Conservation (phyloP, 23 tunicate genomes). For the Ascidia mentula region DNA sequence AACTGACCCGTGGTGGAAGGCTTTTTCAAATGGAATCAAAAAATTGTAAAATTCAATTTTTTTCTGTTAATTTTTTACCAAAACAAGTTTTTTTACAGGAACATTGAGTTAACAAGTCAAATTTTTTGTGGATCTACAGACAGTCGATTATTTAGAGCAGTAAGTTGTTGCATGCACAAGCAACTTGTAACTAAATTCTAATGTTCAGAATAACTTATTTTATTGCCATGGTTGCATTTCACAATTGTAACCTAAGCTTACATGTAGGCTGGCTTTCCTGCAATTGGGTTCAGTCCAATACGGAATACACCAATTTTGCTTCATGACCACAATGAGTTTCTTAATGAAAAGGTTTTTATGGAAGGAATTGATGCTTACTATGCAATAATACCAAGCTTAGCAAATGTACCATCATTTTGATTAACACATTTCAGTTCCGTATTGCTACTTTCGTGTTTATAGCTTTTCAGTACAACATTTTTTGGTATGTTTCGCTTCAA, state of each 20-base stretch:
- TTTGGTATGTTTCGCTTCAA: neutral
- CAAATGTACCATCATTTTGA: constrained; percentile 44
- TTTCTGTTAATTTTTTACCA: neutral
- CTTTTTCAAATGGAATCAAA: constrained; percentile 41
- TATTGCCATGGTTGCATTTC: no score
- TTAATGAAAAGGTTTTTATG: constrained; percentile 72
- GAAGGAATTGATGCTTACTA: constrained; percentile 95
- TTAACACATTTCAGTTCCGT: neutral
- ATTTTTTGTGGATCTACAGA: constrained; percentile 92
- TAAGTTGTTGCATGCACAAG: neutral
- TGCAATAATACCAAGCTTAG: constrained; percentile 67
- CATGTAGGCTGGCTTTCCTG: constrained; percentile 73
- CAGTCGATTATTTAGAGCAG: constrained; percentile 68
- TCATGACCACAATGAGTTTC: constrained; percentile 96
- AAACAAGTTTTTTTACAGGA: constrained; percentile 19
- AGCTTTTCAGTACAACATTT: neutral
- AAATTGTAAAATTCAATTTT: constrained; percentile 18
- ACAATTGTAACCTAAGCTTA: no score
- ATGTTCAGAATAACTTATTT: neutral
- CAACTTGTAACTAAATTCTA: neutral
- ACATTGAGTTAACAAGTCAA: constrained; percentile 50
- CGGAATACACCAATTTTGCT: constrained; percentile 91
- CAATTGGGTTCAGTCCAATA: constrained; percentile 97
- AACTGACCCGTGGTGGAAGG: constrained; percentile 73
- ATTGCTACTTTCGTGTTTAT: neutral